Conservation (phyloP, 2,888 invertebrate genomes). For the Ramazzottius varieornatus region DNA sequence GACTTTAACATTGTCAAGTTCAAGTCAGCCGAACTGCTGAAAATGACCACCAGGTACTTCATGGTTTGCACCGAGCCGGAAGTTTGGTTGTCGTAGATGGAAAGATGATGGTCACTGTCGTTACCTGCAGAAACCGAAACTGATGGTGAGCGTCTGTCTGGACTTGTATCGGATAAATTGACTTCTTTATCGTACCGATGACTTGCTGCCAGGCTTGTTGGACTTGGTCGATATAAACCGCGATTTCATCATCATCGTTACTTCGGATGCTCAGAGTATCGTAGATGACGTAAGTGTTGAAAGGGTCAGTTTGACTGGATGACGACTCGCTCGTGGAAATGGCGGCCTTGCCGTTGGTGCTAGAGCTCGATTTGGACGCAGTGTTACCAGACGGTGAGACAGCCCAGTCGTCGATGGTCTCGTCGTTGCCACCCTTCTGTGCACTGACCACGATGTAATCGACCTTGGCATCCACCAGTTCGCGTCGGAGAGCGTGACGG, state of each 20-base stretch:
- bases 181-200: background rate
- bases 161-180: no score
- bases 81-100: no score
- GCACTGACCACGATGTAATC: background rate
- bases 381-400: background rate
- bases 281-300: background rate
- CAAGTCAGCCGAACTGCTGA: background rate
- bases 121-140: no score
- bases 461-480: background rate
- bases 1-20: background rate
- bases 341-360: background rate
- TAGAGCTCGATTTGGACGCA: background rate
- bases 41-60: background rate
- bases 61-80: background rate
- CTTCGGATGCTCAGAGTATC: background rate
- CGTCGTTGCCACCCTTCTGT: background rate
- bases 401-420: background rate
- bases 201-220: background rate
- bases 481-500: background rate
- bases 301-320: background rate
- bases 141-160: no score
- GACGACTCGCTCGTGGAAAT: background rate
- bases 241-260: background rate
- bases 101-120: no score
- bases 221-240: background rate